A percentile compares a stretch with the other conserved stretches of the same genome.
phyloP scores from a whole-genome alignment of 2,113 vertebrate species.

The Pipra filicauda region DNA sequence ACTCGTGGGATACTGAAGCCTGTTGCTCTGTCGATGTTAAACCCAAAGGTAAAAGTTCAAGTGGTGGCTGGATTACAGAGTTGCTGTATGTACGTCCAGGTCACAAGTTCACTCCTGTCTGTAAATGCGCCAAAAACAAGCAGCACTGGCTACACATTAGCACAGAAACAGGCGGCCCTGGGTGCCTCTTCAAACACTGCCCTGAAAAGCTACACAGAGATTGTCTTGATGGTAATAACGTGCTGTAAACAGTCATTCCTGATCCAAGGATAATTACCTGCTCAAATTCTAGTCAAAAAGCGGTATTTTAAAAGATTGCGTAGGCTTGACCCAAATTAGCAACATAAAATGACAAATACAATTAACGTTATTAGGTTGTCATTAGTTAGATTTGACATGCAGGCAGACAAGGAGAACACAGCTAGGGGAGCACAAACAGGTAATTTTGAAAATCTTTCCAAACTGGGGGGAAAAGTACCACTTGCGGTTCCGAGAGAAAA shows the following conservation, averaged over 20 bases:
- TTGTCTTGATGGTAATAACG: background rate
- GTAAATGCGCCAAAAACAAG: background rate
- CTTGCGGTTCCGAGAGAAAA: background rate
- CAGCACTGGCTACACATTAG: background rate
- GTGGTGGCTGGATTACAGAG: background rate
- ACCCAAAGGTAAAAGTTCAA: conserved; percentile 39
- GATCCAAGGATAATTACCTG: background rate
- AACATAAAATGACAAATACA: background rate
- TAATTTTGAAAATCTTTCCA: background rate
- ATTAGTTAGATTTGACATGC: background rate
- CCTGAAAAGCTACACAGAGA: background rate
- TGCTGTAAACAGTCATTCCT: background rate
- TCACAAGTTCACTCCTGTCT: background rate
- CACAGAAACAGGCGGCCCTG: background rate
- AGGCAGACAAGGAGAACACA: background rate
- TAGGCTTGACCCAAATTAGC: background rate
- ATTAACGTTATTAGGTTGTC: background rate
- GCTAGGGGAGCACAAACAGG: background rate
- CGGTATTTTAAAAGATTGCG: background rate
- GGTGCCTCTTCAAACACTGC: background rate
- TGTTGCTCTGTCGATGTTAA: background rate
- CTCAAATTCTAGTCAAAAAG: background rate
- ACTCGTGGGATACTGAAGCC: background rate
- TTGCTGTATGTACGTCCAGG: background rate
- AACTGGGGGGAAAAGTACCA: background rate